Base-by-base conservation (phyloP, 2,797 vertebrate genomes). In the Thripadectes ignobilis region DNA sequence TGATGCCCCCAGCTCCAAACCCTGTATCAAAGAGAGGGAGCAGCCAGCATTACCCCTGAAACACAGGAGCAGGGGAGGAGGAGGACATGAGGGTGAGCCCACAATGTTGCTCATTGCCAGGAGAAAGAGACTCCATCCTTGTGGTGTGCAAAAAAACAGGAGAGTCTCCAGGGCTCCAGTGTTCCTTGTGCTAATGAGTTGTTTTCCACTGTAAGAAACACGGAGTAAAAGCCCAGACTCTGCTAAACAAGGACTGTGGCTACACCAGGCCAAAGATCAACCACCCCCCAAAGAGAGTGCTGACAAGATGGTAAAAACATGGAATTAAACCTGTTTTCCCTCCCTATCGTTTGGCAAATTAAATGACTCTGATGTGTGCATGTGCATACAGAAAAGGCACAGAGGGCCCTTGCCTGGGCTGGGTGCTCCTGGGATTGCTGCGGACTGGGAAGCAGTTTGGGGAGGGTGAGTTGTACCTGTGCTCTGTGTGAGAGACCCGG, bases 131-230 rank as follows among this genome's bases (percentile, higher is more conserved):
- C 6, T 81, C 69, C 73, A 59, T 39, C 59, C 89, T 69, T n/a
- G 55, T 1, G 5, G 85, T 24, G 62, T 11, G 32, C 32, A 27
- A 55, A 76, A 57, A n/a, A 67, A 22, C 54, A 43, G 62, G 41
- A 49, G 62, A 85, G 10, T 89, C 85, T 91, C 91, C 63, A 57
- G 76, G 85, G 91, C 73, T 76, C 48, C 73, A 8, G 65, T 43
- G 26, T 52, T 76, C 59, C 73, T 94, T 19, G 46, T 61, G 76
- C 95, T 96, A 95, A 96, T 90, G 94, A 96, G 94, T 39, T 97
- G 94, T 96, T 97, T 96, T 93, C 88, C 73, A 46, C 62, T 30
- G 73, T 17, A 73, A 92, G 85, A 55, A 93, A 73, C 10, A 49
- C 38, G 52, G 55, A 95, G 78, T 94, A 78, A 67, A 79, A 95